Evolutionary conservation across 2,797 vertebrate species (phyloP), one percentile per base, ranked within the genome.

Genomic region (Brachyalestes nurse): DNA sequence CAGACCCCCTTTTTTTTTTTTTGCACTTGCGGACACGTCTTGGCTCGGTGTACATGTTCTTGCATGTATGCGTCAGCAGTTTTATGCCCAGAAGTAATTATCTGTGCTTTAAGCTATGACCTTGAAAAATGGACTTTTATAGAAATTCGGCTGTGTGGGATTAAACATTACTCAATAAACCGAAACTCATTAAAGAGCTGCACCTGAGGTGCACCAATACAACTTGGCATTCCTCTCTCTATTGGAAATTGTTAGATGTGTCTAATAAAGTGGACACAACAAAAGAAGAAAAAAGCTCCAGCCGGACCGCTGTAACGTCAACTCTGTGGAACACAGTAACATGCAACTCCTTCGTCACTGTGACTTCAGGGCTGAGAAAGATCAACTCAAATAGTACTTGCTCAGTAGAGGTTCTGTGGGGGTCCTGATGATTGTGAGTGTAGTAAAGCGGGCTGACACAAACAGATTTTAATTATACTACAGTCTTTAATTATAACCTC

Each of bases 101-200:
- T 17, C 71, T 47, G 47, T 1, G 65, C 34, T 21, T 67, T 65
- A 19, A 64, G 67, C 34, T 16, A 1, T 51, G 60, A 77, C 49
- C 77, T 61, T 53, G 58, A 65, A 57, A 51, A 75, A 42, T 49
- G 40, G 14, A 21, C 28, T 34, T 14, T 45, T 65, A 51, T 55
- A n/a, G 58, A 53, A 81, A 61, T 77, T 16, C 5, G 14, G 60
- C 40, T 77, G 60, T 14, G 45, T 62, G 25, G 3, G 61, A 77
- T 65, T 55, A 53, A 72, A n/a, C n/a, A 42, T 6, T 6, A 14
- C 62, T 25, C 8, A n/a, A 82, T 72, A 34, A 72, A 71, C 38
- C 21, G 19, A 66, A 76, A 47, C 66, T 51, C 66, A 67, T 66
- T 55, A 66, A 49, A 38, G 61, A 53, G 34, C 25, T 28, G 40